These are phyloP conservation scores for Glomeris marginata DNA, from an alignment of 2,888 invertebrate species.

Conservation along the genomic window DNA sequence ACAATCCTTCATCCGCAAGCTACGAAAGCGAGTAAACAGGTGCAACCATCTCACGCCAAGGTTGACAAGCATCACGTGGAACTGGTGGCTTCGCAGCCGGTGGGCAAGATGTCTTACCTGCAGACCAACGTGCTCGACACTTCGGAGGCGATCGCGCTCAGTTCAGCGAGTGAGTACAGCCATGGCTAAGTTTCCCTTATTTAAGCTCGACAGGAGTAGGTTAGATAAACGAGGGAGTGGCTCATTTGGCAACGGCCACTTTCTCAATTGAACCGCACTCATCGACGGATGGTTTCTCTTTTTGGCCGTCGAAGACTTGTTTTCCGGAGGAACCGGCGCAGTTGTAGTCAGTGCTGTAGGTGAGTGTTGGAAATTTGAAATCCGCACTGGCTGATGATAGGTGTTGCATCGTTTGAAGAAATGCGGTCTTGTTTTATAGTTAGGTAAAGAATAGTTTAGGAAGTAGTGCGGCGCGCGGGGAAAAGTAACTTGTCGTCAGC, in stretches of 20 bases:
- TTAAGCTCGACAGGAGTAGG: neutral
- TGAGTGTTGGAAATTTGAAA: constrained; percentile 12
- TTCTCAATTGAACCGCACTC: neutral
- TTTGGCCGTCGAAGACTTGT: constrained; percentile 15
- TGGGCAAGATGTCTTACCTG: constrained; percentile 28
- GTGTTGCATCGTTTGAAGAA: too few species aligned
- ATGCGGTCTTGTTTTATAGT: too few species aligned
- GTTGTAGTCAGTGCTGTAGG: constrained; percentile 17
- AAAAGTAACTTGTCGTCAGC: too few species aligned
- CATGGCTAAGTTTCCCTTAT: neutral
- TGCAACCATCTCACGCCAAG: constrained; percentile 41
- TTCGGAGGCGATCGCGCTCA: constrained; percentile 27
- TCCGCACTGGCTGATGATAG: constrained; percentile 2
- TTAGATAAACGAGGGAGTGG: too few species aligned
- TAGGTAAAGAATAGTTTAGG: too few species aligned
- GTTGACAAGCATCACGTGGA: constrained; percentile 47
- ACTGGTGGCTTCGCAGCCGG: constrained; percentile 37
- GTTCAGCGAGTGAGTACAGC: constrained; percentile 31
- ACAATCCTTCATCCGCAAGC: constrained; percentile 74
- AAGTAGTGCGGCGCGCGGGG: too few species aligned
- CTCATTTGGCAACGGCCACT: too few species aligned
- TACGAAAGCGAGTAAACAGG: constrained; percentile 28
- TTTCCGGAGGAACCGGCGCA: constrained; percentile 16
- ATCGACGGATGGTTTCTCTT: neutral
- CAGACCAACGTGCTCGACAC: constrained; percentile 29